Base-by-base conservation (phyloP, 2,888 invertebrate genomes). In the Epistrophe grossulariae region DNA sequence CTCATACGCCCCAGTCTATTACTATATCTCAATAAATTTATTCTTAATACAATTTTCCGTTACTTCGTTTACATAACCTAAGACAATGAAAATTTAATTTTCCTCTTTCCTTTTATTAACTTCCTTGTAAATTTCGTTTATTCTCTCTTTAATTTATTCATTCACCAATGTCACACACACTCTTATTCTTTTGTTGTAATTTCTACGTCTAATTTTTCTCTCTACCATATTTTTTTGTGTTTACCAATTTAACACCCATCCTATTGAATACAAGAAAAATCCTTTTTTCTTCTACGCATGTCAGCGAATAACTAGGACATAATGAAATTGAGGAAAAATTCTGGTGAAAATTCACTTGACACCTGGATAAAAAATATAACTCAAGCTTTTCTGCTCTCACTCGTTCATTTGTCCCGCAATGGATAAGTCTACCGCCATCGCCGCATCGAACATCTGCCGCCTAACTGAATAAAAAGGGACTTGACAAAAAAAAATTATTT, bases 321-420 rank as follows among this genome's bases (percentile, higher is more conserved):
- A 79, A 52, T 35, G 64, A 62, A 78, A 64, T 66, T 40, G n/a
- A 78, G 57, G 38, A 59, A 74, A n/a, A 76, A 60, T 66, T 84
- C 77, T 77, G 68, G 19, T 66, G 55, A 70, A 84, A 77, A 76
- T 59, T 48, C 59, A 78, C 74, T 87, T 82, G 79, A 79, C 85
- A 87, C 85, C 82, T 82, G 85, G 72, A 72, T 59, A 50, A 4
- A 19, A 66, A 50, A 50, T 48, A 45, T 13, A 48, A 50, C 2
- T 66, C 8, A 35, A 35, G 17, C 50, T 66, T 50, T 35, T 64
- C 17, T 35, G 3, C 19, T 40, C 60, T 81, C 82, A 87, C 71
- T 87, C 82, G 82, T 87, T 82, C 80, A 68, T 78, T 35, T 73
- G 57, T 73, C 68, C 52, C 74, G 79, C 82, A 79, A 87, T 83